phyloP scores from a whole-genome alignment of 2,888 invertebrate genomes.

The Malacosoma neustria region DNA sequence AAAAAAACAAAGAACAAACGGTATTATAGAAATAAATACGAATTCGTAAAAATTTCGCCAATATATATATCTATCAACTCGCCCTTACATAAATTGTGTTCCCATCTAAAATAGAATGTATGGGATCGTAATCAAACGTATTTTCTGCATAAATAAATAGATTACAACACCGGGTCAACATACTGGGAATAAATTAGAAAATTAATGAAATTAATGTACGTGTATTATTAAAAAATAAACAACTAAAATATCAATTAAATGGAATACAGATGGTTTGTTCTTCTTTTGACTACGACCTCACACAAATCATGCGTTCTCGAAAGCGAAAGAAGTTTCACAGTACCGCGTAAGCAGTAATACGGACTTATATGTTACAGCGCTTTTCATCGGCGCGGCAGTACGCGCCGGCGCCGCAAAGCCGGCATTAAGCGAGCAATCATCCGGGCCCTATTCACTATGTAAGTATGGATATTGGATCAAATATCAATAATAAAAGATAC shows the following conservation, averaged over 20 bases:
- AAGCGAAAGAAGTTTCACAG: neutral
- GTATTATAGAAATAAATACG: neutral
- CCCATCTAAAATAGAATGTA: neutral
- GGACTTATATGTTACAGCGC: neutral
- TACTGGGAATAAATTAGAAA: too few species aligned
- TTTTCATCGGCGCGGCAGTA: slow-evolving; percentile 7
- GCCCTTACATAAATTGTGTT: neutral
- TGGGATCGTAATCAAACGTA: neutral
- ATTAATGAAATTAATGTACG: too few species aligned
- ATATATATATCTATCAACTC: neutral
- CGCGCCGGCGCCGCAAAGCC: slow-evolving; percentile 20
- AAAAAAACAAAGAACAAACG: too few species aligned
- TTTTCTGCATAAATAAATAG: too few species aligned
- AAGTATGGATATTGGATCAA: too few species aligned
- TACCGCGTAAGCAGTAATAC: neutral
- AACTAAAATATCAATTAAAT: too few species aligned
- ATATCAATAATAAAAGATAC: too few species aligned
- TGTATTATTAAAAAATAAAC: too few species aligned
- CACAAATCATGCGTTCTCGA: neutral
- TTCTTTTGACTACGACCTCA: neutral
- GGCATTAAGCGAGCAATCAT: slow-evolving; percentile 31
- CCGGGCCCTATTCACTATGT: slow-evolving; percentile 2
- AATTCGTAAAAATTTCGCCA: neutral
- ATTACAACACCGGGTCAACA: too few species aligned
- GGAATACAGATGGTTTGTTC: too few species aligned